Evolutionary conservation across 2,888 invertebrate genomes (phyloP).

Genomic region (Drosophila emarginata): DNA sequence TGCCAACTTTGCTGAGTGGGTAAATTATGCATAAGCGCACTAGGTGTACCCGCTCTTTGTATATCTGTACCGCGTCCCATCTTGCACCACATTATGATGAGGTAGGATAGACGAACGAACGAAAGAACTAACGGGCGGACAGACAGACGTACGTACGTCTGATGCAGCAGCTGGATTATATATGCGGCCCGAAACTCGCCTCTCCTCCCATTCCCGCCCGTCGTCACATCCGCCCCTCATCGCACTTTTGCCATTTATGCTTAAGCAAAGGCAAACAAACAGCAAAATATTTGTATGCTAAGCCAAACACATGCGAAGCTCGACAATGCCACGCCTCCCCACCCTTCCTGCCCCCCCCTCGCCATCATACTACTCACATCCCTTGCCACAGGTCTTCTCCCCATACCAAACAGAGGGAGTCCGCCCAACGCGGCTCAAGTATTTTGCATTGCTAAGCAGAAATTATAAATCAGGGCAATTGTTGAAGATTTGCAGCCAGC

Average conservation of each 20-base stretch:
- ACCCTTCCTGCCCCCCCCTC: conserved; percentile 10
- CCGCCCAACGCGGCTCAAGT: conserved; percentile 73
- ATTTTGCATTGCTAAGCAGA: conserved; percentile 80
- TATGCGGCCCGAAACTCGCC: conserved; percentile 66
- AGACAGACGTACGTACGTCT: conserved; percentile 52
- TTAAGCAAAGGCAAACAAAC: conserved; percentile 73
- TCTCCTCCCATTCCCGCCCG: conserved; percentile 66
- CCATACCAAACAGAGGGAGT: conserved; percentile 9
- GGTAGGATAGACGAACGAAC: conserved; percentile 37
- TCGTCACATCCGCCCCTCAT: neutral
- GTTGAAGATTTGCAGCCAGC: conserved; percentile 72
- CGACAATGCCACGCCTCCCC: conserved; percentile 52
- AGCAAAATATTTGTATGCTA: conserved; percentile 78
- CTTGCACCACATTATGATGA: conserved; percentile 67
- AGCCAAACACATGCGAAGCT: conserved; percentile 72
- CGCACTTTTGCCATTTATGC: conserved; percentile 60
- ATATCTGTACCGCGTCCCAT: no score
- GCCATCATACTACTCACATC: no score
- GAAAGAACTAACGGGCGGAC: no score
- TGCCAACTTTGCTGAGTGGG: conserved; percentile 62
- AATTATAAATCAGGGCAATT: conserved; percentile 80
- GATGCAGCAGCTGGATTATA: conserved; percentile 74
- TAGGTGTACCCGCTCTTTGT: conserved; percentile 45
- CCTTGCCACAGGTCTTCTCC: conserved; percentile 8
- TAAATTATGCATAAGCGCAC: conserved; percentile 77